Conservation (phyloP, 1,140 invertebrate genomes). For the Hylaeus anthracinus region DNA sequence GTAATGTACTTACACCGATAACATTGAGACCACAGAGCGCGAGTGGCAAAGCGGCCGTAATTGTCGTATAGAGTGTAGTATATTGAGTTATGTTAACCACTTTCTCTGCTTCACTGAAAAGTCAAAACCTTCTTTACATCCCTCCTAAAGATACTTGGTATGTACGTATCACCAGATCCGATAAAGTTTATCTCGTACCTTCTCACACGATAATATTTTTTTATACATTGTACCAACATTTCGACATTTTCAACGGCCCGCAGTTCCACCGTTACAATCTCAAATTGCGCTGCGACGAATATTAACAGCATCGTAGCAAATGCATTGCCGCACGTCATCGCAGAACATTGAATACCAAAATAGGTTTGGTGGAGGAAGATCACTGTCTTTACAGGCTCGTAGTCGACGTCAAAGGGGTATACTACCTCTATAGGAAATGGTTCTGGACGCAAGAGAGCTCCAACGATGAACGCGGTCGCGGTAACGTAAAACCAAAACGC, state of each 20-base stretch:
- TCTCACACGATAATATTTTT: slow-evolving; percentile 51
- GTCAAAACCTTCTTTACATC: not conserved
- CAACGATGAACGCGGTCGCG: not conserved
- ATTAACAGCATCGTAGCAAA: slow-evolving; percentile 56
- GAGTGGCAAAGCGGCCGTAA: not conserved
- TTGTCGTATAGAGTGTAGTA: not conserved
- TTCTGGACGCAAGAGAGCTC: slow-evolving; percentile 48
- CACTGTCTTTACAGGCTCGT: not conserved
- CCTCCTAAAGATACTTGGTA: too few species aligned
- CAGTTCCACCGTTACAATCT: slow-evolving; percentile 47
- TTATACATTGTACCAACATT: slow-evolving; percentile 31
- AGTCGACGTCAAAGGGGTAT: slow-evolving; percentile 62
- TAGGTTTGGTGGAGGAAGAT: slow-evolving; percentile 58
- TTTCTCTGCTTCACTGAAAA: slow-evolving; percentile 7
- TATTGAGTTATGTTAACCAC: not conserved
- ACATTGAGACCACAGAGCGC: not conserved
- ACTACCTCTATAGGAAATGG: slow-evolving; percentile 43
- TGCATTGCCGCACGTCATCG: slow-evolving; percentile 44
- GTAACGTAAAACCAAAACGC: not conserved
- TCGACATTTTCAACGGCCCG: not conserved
- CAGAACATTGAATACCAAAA: slow-evolving; percentile 46
- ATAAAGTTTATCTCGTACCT: slow-evolving; percentile 6
- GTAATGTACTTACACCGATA: not conserved
- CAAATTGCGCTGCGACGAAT: slow-evolving; percentile 58
- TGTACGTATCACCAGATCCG: not conserved